Evolutionary conservation across 2,888 invertebrate genomes (phyloP), one percentile per base, ranked within the genome.

Genomic region (Drosophila putrida): DNA sequence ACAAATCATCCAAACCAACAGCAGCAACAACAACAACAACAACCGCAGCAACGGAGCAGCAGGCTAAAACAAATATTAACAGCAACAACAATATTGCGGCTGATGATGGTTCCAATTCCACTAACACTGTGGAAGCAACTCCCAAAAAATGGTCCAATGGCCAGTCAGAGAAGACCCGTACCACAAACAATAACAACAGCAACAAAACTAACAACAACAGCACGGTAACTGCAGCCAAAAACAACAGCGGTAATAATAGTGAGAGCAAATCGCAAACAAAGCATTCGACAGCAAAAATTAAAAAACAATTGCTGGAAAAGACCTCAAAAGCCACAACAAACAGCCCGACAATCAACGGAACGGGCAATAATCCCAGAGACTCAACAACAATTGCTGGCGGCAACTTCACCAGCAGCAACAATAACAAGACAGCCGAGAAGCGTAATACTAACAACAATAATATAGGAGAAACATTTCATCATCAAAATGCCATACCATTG

Each of bases 241-340:
- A 63, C 54, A 85, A 59, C 58, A 71, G 43, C 49, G 62, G n/a
- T 50, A 84, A 59, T 43, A 79, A 51, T 62, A 60, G 62, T 44
- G 71, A 76, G 20, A 70, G 61, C 66, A 92, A 92, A 84, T 65
- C 89, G 36, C 88, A 90, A 60, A 84, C 89, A 36, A 92, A 92
- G 63, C 91, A 92, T 73, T 76, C 89, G 54, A 73, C 69, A 20
- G 89, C 91, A 76, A 92, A 92, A 88, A 90, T 91, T 71, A 92
- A 92, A 87, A 91, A 90, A 71, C 92, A 92, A 84, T 80, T 90
- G 60, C 73, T 91, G 33, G 87, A 90, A 60, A 91, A 92, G 82
- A 81, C 81, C 57, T 53, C 82, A 27, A 91, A 90, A 67, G 61
- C 79, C 58, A 43, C 71, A 44, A 74, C 57, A 61, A 78, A 73